A percentile compares a stretch with the other conserved stretches of the same genome.
These are phyloP conservation scores for Anticlea derivata DNA, from an alignment of 2,888 invertebrate genomes.

Conservation along the genomic window DNA sequence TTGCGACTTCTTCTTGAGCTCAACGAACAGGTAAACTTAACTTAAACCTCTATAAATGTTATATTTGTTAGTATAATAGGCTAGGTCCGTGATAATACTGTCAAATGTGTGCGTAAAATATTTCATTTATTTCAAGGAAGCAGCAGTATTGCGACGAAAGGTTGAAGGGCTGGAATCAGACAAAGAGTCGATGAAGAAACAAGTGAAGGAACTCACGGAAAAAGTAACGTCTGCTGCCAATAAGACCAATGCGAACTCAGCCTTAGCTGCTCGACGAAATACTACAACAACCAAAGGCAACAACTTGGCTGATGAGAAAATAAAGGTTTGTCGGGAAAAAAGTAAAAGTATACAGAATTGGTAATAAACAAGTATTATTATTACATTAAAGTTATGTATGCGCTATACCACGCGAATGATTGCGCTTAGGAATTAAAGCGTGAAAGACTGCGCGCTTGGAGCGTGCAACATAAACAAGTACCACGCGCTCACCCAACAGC, in stretches of 20 bases:
- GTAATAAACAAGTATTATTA: not conserved
- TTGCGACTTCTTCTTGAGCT: constrained; percentile 93
- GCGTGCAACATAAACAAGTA: no score
- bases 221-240: constrained; percentile 82
- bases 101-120: not conserved
- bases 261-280: constrained; percentile 59
- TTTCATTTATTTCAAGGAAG: constrained; percentile 83
- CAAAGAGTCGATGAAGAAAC: constrained; percentile 88
- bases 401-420: no score
- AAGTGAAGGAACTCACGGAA: constrained; percentile 90
- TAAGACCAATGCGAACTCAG: constrained; percentile 62
- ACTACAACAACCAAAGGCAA: constrained; percentile 62
- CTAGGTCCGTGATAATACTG: no score
- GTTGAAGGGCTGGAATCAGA: constrained; percentile 93
- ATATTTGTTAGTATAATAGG: no score
- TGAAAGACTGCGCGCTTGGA: no score
- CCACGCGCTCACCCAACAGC: no score
- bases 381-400: no score
- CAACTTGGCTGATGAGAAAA: constrained; percentile 86
- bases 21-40: constrained; percentile 88
- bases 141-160: constrained; percentile 91
- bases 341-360: not conserved
- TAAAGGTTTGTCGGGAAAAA: constrained; percentile 70
- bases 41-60: not conserved
- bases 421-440: no score